Percentiles rank a stretch among this genome's conserved stretches.
phyloP scores from a whole-genome alignment of 1,140 invertebrate species.

The Drosophila parvula region DNA sequence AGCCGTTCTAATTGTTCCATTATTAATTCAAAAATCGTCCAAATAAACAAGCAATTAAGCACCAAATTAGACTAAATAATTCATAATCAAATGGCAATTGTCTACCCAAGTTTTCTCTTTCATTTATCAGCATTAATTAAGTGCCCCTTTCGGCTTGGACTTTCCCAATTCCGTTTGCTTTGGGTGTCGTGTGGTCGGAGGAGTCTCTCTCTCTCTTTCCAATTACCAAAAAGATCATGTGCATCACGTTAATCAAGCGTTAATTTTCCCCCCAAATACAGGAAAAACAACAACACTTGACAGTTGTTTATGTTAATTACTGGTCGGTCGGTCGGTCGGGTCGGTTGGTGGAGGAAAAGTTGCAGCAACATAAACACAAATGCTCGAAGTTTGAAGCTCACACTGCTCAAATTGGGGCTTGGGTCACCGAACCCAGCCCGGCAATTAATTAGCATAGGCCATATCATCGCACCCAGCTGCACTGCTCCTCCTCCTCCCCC shows the following conservation, averaged over 20 bases:
- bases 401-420: conserved; percentile 47
- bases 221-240: conserved; percentile 61
- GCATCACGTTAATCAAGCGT: conserved; percentile 64
- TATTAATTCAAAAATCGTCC: conserved; percentile 14
- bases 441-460: conserved; percentile 68
- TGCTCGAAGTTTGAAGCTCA: conserved; percentile 2
- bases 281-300: conserved; percentile 54
- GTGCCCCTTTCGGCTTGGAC: conserved; percentile 36
- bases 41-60: conserved; percentile 12
- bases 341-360: conserved; percentile 34
- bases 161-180: conserved; percentile 53
- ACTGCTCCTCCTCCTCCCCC: not conserved
- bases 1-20: conserved; percentile 5
- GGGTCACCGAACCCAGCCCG: conserved; percentile 63
- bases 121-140: conserved; percentile 37
- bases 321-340: conserved; percentile 9
- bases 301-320: conserved; percentile 77
- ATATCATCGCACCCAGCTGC: conserved; percentile 12
- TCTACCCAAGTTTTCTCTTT: conserved; percentile 13
- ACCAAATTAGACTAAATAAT: conserved; percentile 25
- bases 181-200: not conserved
- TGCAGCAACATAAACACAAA: conserved; percentile 30
- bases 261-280: conserved; percentile 59
- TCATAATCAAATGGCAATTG: conserved; percentile 41
- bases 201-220: conserved; percentile 16